Evolutionary conservation across 2,113 vertebrate species (phyloP).

Genomic region (Thunnus maccoyii): DNA sequence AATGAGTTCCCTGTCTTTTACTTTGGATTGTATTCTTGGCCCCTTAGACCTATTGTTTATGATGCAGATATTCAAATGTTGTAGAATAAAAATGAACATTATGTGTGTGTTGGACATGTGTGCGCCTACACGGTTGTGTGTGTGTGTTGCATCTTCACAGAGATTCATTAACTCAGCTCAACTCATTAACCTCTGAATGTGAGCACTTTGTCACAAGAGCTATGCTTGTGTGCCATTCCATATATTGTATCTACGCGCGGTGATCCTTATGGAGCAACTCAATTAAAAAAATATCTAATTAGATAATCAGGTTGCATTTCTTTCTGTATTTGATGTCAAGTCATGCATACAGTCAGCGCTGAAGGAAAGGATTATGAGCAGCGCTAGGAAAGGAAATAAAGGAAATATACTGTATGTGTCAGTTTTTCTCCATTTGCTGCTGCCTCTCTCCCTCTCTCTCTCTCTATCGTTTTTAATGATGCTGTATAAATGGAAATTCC

Average conservation of each 20-base stretch:
- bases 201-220: conserved; percentile 55
- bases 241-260: conserved; percentile 43
- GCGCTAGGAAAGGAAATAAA: neutral
- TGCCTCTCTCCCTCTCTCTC: neutral
- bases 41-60: conserved; percentile 9
- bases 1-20: neutral
- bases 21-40: neutral
- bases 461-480: conserved; percentile 38
- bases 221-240: conserved; percentile 21
- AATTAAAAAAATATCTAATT: conserved; percentile 64
- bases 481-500: conserved; percentile 49
- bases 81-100: conserved; percentile 2
- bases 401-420: conserved; percentile 23
- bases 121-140: neutral
- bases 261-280: conserved; percentile 54
- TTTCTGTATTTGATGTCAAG: conserved; percentile 39
- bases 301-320: conserved; percentile 58
- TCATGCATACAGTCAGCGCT: conserved; percentile 11
- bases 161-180: conserved; percentile 60
- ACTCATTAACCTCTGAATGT: conserved; percentile 64
- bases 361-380: conserved; percentile 29
- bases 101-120: neutral
- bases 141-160: conserved; percentile 35
- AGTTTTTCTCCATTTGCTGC: conserved; percentile 21
- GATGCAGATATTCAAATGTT: conserved; percentile 1